Evolutionary conservation across 2,113 vertebrate species (phyloP), one percentile per base, ranked within the genome.

Genomic region (Pogonocichla stellata): DNA sequence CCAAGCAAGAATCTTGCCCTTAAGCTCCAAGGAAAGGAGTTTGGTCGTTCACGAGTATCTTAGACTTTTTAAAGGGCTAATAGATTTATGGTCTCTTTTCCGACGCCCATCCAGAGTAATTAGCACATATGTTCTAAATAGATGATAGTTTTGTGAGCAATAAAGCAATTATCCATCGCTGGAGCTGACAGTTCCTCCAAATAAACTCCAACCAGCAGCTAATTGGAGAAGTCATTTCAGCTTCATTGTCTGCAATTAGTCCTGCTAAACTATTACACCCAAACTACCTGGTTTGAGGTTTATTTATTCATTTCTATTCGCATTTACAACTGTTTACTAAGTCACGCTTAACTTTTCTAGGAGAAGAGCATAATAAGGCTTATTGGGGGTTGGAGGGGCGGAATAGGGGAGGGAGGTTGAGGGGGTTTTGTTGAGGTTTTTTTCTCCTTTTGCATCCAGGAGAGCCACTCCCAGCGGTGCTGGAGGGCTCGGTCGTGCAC

Each of bases 61-160:
- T 93, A 97, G 98, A 98, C 97, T 98, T 98, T 97, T 97, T 98
- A 96, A 98, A 98, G 97, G 98, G 97, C 97, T 98, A 99, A 99
- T 98, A 98, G 98, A 99, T 99, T 99, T 99, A 99, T 99, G 98
- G 97, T 98, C 98, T 98, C 98, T 97, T 98, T 99, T 98, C 98
- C 97, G 93, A 98, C 97, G 97, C 98, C 98, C 98, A 98, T 99
- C 98, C 98, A 98, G 95, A 98, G 98, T 99, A 99, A 99, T 99
- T 99, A 99, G 98, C 98, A 99, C 98, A 98, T 98, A 98, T 98
- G 98, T 98, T 99, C 98, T 98, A 98, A 99, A 99, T 98, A 98
- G 98, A 99, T 98, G 98, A 98, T 98, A 98, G 99, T 98, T 99
- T 98, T 98, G 98, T 98, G 98, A 99, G 98, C 98, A 99, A 99